Conservation (phyloP, 2,797 vertebrate genomes). For the Chaunax sp. region DNA sequence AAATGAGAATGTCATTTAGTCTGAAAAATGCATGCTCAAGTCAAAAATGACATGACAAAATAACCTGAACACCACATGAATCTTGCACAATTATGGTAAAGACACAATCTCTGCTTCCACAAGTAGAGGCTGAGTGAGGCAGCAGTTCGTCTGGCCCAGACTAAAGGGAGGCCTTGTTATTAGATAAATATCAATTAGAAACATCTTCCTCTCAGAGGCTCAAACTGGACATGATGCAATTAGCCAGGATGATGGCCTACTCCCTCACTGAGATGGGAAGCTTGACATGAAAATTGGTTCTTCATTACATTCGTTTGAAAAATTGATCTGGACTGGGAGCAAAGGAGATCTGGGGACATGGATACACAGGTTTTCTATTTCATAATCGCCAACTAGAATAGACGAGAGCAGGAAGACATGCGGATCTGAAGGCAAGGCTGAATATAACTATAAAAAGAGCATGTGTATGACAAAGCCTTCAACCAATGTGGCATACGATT, state of each 20-base stretch:
- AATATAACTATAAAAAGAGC: constrained; percentile 68
- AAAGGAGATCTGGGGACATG: constrained; percentile 33
- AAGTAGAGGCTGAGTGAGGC: constrained; percentile 22
- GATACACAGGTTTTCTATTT: constrained; percentile 59
- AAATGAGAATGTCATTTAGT: constrained; percentile 54
- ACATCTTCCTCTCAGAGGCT: constrained; percentile 63
- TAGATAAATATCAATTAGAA: constrained; percentile 76
- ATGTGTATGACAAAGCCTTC: constrained; percentile 71
- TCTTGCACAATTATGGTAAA: constrained; percentile 41
- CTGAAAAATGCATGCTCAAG: constrained; percentile 6
- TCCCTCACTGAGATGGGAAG: constrained; percentile 58
- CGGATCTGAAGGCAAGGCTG: constrained; percentile 65
- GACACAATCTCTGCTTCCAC: constrained; percentile 33
- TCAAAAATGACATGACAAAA: constrained; percentile 42
- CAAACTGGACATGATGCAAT: constrained; percentile 70
- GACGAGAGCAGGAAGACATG: constrained; percentile 48
- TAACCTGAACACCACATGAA: constrained; percentile 28
- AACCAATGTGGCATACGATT: constrained; percentile 69
- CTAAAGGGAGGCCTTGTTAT: constrained; percentile 67
- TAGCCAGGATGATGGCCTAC: constrained; percentile 70
- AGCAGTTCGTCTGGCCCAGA: constrained; percentile 45
- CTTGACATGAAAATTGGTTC: constrained; percentile 71
- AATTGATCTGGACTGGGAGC: constrained; percentile 54
- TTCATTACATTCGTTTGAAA: constrained; percentile 71
- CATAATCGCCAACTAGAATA: constrained; percentile 67